Percentiles rank a stretch among this genome's conserved stretches.
These are phyloP conservation scores for Danio jaintianensis DNA, from an alignment of 2,797 vertebrate species.

Conservation along the genomic window DNA sequence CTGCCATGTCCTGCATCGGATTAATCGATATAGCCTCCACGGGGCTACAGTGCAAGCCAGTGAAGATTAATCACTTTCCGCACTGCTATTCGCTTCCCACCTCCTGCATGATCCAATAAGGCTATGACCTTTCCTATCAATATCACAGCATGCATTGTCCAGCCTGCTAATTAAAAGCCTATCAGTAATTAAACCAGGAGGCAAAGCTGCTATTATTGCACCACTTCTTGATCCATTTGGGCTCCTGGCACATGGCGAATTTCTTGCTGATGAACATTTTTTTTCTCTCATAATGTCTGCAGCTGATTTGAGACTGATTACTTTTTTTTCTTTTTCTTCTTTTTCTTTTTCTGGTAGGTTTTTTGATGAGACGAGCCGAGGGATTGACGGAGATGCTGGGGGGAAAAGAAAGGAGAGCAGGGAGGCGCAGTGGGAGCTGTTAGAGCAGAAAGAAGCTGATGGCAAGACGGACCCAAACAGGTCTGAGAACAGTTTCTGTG, in stretches of 20 bases:
- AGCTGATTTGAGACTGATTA: conserved; percentile 45
- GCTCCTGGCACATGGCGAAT: conserved; percentile 28
- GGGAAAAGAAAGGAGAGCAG: conserved; percentile 44
- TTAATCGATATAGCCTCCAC: conserved; percentile 56
- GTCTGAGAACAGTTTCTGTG: conserved; percentile 39
- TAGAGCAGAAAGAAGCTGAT: conserved; percentile 30
- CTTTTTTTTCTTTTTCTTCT: conserved; percentile 41
- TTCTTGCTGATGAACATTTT: conserved; percentile 44
- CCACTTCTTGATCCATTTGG: conserved; percentile 42
- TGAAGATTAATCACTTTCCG: conserved; percentile 56
- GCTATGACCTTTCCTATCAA: conserved; percentile 58
- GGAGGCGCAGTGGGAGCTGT: conserved; percentile 38
- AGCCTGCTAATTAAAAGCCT: conserved; percentile 76
- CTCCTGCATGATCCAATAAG: conserved; percentile 49
- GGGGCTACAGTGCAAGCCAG: conserved; percentile 39
- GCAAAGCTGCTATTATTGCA: conserved; percentile 33
- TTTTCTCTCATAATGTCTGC: conserved; percentile 13
- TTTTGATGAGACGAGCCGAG: conserved; percentile 21
- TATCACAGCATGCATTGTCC: conserved; percentile 47
- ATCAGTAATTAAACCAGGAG: conserved; percentile 74
- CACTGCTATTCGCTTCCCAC: conserved; percentile 38
- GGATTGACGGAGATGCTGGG: conserved; percentile 6
- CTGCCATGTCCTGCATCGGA: conserved; percentile 50
- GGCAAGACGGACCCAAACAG: conserved; percentile 49
- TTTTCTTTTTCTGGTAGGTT: conserved; percentile 50